phyloP scores from a whole-genome alignment of 2,888 invertebrate genomes.

The Drosophila siamana region DNA sequence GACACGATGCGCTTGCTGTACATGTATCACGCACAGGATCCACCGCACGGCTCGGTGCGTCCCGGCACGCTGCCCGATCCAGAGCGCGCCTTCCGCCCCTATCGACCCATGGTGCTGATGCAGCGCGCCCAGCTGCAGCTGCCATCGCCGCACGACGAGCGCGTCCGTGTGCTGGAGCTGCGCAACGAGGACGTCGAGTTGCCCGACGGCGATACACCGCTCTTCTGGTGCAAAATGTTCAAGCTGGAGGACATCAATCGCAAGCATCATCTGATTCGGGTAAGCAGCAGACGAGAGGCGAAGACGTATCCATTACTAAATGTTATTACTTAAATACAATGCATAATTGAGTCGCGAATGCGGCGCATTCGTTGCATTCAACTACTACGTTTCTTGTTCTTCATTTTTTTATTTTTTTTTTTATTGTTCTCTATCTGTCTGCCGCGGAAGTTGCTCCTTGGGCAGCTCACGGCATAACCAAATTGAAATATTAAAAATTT shows the following conservation, averaged over 20 bases:
- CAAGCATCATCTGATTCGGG: slow-evolving; percentile 89
- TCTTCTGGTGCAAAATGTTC: slow-evolving; percentile 90
- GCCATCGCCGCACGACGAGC: slow-evolving; percentile 85
- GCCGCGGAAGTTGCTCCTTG: slow-evolving; percentile 37
- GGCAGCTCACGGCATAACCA: slow-evolving; percentile 71
- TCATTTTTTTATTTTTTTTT: slow-evolving; percentile 16
- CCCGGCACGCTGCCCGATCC: slow-evolving; percentile 87
- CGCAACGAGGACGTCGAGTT: slow-evolving; percentile 88
- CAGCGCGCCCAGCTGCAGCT: slow-evolving; percentile 88
- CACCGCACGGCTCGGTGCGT: slow-evolving; percentile 87
- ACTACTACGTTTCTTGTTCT: slow-evolving; percentile 24
- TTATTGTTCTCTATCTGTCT: slow-evolving; percentile 2
- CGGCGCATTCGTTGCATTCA: slow-evolving; percentile 50
- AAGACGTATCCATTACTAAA: slow-evolving; percentile 50
- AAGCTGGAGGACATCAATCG: slow-evolving; percentile 88
- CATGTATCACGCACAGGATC: slow-evolving; percentile 89
- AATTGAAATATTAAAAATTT: slow-evolving; percentile 82
- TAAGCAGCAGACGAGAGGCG: slow-evolving; percentile 83
- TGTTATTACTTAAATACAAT: slow-evolving; percentile 74
- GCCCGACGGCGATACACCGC: slow-evolving; percentile 87
- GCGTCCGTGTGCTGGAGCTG: slow-evolving; percentile 86
- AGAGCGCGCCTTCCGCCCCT: slow-evolving; percentile 86
- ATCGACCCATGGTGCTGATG: slow-evolving; percentile 88
- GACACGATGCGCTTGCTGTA: slow-evolving; percentile 89
- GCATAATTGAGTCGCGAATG: slow-evolving; percentile 74